Conservation (phyloP, 2,797 vertebrate genomes). For the Phataginus tetradactyla region DNA sequence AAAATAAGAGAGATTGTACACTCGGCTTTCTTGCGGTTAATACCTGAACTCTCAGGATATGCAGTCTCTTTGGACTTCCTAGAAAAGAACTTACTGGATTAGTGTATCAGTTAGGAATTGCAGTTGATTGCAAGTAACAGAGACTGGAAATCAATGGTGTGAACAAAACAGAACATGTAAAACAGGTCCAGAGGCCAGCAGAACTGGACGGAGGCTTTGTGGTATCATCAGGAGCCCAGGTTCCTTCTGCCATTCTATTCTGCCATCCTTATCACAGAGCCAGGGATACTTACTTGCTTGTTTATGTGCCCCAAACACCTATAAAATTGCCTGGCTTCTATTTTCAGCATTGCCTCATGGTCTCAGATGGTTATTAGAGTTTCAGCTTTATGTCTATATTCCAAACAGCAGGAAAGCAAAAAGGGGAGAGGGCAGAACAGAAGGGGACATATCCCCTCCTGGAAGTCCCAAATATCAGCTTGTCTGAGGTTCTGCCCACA, state of each 20-base stretch:
- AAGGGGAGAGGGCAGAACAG: not conserved
- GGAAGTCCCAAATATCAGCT: not conserved
- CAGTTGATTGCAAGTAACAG: not conserved
- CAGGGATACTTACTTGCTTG: not conserved
- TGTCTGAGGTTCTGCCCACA: not conserved
- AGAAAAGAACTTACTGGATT: not conserved
- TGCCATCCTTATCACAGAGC: not conserved
- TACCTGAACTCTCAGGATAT: not conserved
- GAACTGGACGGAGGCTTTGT: not conserved
- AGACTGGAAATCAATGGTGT: not conserved
- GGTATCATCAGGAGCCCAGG: not conserved
- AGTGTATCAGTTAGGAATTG: not conserved
- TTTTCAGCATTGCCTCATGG: constrained; percentile 44
- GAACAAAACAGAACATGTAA: not conserved
- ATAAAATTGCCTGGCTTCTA: constrained; percentile 27
- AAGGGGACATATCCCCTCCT: not conserved
- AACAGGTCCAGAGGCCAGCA: not conserved
- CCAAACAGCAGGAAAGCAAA: not conserved
- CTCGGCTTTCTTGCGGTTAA: not conserved
- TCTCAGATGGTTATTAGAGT: not conserved
- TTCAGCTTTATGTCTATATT: not conserved
- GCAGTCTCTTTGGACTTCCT: not conserved
- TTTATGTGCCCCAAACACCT: not conserved
- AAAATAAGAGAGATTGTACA: not conserved
- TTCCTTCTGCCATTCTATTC: not conserved